Percentiles rank a stretch among this genome's conserved stretches.
Evolutionary conservation across 2,888 invertebrate genomes (phyloP).

Genomic region (Willowsia nigromaculata): DNA sequence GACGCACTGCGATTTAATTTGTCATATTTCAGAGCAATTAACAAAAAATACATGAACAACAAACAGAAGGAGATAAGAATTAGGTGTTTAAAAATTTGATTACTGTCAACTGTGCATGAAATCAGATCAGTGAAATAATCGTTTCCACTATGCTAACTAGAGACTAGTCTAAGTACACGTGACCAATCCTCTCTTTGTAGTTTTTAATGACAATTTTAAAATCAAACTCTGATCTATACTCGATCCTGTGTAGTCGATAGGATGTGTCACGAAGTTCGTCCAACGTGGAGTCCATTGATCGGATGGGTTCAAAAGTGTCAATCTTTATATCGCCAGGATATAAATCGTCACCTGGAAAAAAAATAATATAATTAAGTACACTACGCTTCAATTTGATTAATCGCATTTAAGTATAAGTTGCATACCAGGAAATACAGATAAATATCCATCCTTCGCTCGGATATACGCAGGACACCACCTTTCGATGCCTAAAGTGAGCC

Average conservation of each 20-base stretch:
- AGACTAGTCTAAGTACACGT: slow-evolving; percentile 13
- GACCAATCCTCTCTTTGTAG: slow-evolving; percentile 48
- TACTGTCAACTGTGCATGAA: too few relatives aligned
- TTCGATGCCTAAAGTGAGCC: slow-evolving; percentile 83
- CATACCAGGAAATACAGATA: slow-evolving; percentile 84
- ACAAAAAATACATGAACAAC: too few relatives aligned
- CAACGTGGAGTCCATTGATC: slow-evolving; percentile 28
- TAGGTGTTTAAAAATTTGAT: too few relatives aligned
- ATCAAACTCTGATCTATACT: slow-evolving; percentile 64
- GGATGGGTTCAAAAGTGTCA: slow-evolving; percentile 38
- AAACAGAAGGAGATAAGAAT: too few relatives aligned
- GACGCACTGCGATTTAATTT: too few relatives aligned
- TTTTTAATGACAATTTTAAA: slow-evolving; percentile 62
- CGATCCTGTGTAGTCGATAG: slow-evolving; percentile 64
- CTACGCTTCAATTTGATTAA: background rate
- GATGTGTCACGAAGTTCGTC: slow-evolving; percentile 57
- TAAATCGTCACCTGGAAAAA: slow-evolving; percentile 74
- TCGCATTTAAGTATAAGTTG: background rate
- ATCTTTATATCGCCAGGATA: slow-evolving; percentile 67
- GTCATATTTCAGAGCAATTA: too few relatives aligned
- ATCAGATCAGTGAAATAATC: too few relatives aligned
- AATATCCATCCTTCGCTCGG: slow-evolving; percentile 83
- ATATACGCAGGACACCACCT: slow-evolving; percentile 83
- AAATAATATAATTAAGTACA: background rate
- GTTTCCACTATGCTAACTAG: too few relatives aligned